Base-by-base conservation (phyloP, 2,888 invertebrate species). In the Cetonia aurata region DNA sequence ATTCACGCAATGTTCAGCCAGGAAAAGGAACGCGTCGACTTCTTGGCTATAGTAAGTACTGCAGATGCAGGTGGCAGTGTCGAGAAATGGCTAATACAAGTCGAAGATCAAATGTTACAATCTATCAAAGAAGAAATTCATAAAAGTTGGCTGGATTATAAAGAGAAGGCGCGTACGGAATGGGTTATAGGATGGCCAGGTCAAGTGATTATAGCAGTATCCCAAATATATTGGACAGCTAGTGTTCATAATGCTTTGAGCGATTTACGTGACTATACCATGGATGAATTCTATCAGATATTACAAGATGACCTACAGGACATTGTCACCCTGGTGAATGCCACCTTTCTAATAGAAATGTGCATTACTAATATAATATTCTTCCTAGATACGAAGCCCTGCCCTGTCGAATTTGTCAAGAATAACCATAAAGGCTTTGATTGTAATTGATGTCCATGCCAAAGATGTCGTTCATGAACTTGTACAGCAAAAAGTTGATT, bases 401-500 rank as follows among this genome's bases (percentile, higher is more conserved):
- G 88, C 89, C 77, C 84, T 95, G 66, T 89, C 89, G 6, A 92
- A 91, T 79, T 87, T 93, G 75, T 88, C 88, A 72, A 88, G 94
- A 78, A 92, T 92, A 68, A 94, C 94, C 1, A 87, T 95, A 1
- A 93, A 93, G 79, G 93, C 95, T 9, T 86, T 95, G 33, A 93
- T 96, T 59, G 93, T 93, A 44, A 91, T 94, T 73, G 94, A 95
- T 81, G 95, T 95, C 0, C 95, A 96, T 78, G 93, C 94, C 2
- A 91, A 93, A 83, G 94, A 95, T 83, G 93, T 94, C 0, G 91
- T 93, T 10, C 86, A 88, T 77, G 90, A 92, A 8, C 84, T 93
- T 50, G 80, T 89, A 1, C 86, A 87, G 25, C 89, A 91, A 79
- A 86, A 88, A 72, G 91, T 94, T 0, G 85, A 85, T n/a, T 87